phyloP scores from a whole-genome alignment of 2,797 vertebrate species.

The Chloroceryle amazona region DNA sequence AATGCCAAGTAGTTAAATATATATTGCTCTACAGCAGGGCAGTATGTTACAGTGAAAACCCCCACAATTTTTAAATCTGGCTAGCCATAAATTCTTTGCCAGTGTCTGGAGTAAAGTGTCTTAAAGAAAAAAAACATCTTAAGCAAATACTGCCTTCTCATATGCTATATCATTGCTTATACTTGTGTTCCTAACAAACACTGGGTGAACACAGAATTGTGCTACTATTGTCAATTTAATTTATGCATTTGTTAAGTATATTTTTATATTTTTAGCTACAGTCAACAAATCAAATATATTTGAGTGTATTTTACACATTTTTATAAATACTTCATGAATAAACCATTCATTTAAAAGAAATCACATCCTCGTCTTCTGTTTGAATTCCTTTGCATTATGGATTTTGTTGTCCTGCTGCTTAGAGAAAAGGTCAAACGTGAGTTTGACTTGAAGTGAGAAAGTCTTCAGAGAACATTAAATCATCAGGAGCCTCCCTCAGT shows the following conservation, averaged over 20 bases:
- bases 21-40: slow-evolving; percentile 45
- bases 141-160: slow-evolving; percentile 22
- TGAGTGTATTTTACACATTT: slow-evolving; percentile 51
- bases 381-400: slow-evolving; percentile 17
- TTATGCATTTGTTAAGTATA: slow-evolving; percentile 76
- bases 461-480: slow-evolving; percentile 25
- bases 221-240: slow-evolving; percentile 72
- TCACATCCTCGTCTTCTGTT: background rate
- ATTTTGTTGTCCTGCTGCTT: slow-evolving; percentile 51
- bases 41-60: background rate
- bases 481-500: slow-evolving; percentile 12
- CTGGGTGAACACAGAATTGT: slow-evolving; percentile 37
- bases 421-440: slow-evolving; percentile 54
- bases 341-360: slow-evolving; percentile 65
- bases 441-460: slow-evolving; percentile 52
- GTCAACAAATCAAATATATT: slow-evolving; percentile 58
- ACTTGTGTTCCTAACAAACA: slow-evolving; percentile 55
- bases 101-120: slow-evolving; percentile 12
- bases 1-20: background rate
- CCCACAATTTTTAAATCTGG: background rate
- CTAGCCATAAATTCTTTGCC: slow-evolving; percentile 16
- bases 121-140: slow-evolving; percentile 58
- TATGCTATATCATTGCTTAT: slow-evolving; percentile 4
- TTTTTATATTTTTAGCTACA: slow-evolving; percentile 74
- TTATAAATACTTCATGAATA: slow-evolving; percentile 72